Evolutionary conservation across 2,888 invertebrate species (phyloP), one percentile per base, ranked within the genome.

Genomic region (Drosophila multiciliata): DNA sequence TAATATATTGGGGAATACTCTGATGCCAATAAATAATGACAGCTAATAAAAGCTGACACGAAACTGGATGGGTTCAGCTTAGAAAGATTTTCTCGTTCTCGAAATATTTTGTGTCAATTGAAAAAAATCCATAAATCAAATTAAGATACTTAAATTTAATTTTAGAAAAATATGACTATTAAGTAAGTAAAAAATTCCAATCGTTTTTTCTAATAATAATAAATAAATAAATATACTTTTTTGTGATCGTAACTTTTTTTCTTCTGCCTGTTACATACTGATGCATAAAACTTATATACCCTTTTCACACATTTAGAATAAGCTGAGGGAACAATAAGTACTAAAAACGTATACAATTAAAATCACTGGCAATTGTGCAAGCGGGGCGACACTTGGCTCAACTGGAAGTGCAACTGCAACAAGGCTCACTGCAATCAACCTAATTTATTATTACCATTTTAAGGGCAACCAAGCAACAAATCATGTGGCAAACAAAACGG

Each of bases 351-450:
- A 58, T 9, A 48, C 33, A 65, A 45, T 45, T 45, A 23, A 45
- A 69, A 66, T 55, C 50, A 36, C 61, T 11, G 58, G 35, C 63
- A 60, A 61, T 66, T 54, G 64, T 60, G 55, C 45, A 20, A 7
- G 45, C 20, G 4, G 45, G 23, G 23, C 45, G 45, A 23, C 23
- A 45, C 23, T 45, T 45, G 57, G 64, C 38, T 64, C 55, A 70
- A 70, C 40, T 80, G 71, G 67, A 23, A 45, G 2, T 45, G 45
- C 20, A 45, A 45, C 15, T 45, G 45, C 45, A 45, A 45, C 45
- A 73, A 52, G 67, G 66, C 91, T 68, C 91, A 55, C 55, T 73
- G 80, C 87, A 87, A 87, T 90, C 90, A 87, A 87, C 83, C 91
- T 90, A 87, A 87, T 87, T 87, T 87, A 83, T 87, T 87, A 80